phyloP scores from a whole-genome alignment of 2,113 vertebrate genomes.

The Fregetta grallaria region DNA sequence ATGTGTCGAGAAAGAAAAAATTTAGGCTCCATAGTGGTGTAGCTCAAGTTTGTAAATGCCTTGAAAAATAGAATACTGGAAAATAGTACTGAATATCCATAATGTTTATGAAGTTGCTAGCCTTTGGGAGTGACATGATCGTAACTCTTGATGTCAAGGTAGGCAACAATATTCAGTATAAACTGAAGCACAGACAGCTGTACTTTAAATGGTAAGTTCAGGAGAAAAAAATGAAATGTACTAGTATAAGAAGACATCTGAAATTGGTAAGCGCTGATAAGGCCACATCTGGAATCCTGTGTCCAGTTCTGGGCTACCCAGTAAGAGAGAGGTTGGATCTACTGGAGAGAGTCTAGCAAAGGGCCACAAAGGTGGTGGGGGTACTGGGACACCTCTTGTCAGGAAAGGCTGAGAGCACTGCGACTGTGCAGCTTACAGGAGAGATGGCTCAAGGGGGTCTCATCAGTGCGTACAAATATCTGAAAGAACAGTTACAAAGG shows the following conservation, averaged over 20 bases:
- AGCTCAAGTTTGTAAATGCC: background rate
- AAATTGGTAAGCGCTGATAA: background rate
- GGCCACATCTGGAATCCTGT: background rate
- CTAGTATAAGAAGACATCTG: background rate
- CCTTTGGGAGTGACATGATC: background rate
- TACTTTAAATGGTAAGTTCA: background rate
- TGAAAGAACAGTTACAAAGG: background rate
- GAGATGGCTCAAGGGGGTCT: background rate
- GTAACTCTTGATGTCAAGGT: background rate
- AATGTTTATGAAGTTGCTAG: background rate
- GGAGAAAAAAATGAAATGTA: background rate
- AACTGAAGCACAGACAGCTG: background rate
- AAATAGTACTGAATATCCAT: background rate
- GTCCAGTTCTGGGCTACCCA: background rate
- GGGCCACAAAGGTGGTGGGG: background rate
- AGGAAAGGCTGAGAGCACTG: background rate
- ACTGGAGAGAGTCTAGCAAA: background rate
- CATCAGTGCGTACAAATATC: background rate
- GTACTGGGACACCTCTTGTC: background rate
- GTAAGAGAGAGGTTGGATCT: background rate
- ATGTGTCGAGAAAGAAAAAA: background rate
- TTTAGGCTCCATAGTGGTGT: background rate
- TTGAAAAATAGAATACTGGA: background rate
- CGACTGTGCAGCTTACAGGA: background rate
- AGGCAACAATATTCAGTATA: background rate